phyloP scores from a whole-genome alignment of 92 coral and sea anemone genomes.

The Nematostella vectensis region DNA sequence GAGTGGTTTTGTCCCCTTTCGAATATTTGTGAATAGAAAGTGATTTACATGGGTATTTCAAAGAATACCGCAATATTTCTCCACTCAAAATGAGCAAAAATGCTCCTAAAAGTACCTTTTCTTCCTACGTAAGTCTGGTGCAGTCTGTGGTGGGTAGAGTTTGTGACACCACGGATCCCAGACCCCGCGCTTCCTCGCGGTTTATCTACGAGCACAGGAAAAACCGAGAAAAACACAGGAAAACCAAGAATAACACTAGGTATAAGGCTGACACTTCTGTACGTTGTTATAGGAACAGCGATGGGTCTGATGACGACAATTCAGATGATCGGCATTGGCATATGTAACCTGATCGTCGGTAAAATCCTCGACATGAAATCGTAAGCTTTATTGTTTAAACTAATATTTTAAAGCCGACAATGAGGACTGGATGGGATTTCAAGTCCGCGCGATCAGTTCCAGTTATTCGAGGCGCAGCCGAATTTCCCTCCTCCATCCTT shows the following conservation, averaged over 20 bases:
- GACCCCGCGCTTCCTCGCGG: conserved; percentile 1
- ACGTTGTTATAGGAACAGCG: conserved; percentile 77
- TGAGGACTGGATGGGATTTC: neutral
- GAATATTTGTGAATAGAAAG: too few species aligned
- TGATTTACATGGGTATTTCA: too few species aligned
- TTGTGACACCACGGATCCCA: neutral
- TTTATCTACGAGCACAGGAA: conserved; percentile 1
- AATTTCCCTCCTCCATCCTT: too few species aligned
- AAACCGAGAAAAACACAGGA: too few species aligned
- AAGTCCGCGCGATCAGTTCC: neutral
- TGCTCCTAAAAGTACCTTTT: too few species aligned
- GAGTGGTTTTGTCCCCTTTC: too few species aligned
- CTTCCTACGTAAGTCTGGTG: too few species aligned
- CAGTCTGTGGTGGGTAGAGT: neutral
- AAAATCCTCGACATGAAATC: conserved; percentile 53
- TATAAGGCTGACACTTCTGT: too few species aligned
- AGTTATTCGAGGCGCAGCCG: too few species aligned
- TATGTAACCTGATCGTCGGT: conserved; percentile 67
- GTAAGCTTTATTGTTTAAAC: conserved; percentile 22
- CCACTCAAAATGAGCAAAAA: too few species aligned
- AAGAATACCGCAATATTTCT: too few species aligned
- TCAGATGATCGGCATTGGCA: conserved; percentile 84
- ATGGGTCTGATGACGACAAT: conserved; percentile 67
- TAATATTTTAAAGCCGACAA: neutral
- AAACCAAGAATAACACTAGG: too few species aligned